Evolutionary conservation across 2,113 vertebrate genomes (phyloP).

Genomic region (Hyla sarda): DNA sequence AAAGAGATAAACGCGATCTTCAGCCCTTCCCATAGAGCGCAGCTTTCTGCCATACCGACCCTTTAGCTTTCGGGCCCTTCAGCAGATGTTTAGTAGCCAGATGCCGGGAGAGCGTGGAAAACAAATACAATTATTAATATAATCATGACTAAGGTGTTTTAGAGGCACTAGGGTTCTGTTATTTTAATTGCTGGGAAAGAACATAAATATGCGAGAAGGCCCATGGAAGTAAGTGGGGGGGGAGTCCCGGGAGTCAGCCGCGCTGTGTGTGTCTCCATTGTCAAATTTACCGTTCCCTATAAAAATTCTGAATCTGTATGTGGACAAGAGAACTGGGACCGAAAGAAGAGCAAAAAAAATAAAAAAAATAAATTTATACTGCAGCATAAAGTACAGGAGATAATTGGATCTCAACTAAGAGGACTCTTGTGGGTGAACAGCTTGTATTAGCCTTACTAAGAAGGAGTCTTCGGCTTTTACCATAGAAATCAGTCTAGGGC

Average conservation of each 20-base stretch:
- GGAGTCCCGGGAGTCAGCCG: background rate
- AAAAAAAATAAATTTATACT: constrained; percentile 8
- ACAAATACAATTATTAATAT: constrained; percentile 27
- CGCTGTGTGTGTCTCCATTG: background rate
- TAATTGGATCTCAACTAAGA: constrained; percentile 36
- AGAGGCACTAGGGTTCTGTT: constrained; percentile 4
- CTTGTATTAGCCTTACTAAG: constrained; percentile 18
- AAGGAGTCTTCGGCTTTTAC: background rate
- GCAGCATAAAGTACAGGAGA: constrained; percentile 6
- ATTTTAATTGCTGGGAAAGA: constrained; percentile 20
- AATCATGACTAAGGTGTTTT: background rate
- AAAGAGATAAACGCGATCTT: too few species aligned
- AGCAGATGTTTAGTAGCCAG: constrained; percentile 5
- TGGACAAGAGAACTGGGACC: constrained; percentile 12
- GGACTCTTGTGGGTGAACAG: background rate
- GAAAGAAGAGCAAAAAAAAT: background rate
- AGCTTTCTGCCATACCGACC: background rate
- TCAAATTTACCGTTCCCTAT: constrained; percentile 45
- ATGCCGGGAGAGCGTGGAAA: background rate
- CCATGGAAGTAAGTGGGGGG: background rate
- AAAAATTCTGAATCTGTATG: constrained; percentile 27
- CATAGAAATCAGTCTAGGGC: too few species aligned
- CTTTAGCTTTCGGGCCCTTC: background rate
- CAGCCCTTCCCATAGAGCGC: background rate
- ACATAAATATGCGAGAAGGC: constrained; percentile 10